Evolutionary conservation across 2,888 invertebrate genomes (phyloP).

Genomic region (Mesopsocus fuscifrons): DNA sequence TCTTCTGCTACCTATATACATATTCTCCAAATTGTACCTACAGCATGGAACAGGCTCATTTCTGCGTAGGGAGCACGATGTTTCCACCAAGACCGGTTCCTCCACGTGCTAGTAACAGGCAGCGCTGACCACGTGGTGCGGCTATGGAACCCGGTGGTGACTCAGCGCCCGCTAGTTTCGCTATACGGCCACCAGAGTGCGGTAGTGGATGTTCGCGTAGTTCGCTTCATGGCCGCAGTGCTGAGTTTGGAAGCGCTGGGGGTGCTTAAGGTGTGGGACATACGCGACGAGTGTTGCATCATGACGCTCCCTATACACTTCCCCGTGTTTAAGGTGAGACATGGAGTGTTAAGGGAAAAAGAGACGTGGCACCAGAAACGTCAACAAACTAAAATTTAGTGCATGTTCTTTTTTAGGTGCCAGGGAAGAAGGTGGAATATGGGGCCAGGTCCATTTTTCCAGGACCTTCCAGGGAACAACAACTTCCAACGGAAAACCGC

Average conservation of each 20-base stretch:
- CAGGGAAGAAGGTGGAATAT: slow-evolving; percentile 32
- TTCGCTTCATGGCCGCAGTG: slow-evolving; percentile 29
- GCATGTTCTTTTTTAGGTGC: slow-evolving; percentile 11
- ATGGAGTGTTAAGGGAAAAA: too few relatives aligned
- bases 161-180: slow-evolving; percentile 23
- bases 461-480: slow-evolving; percentile 24
- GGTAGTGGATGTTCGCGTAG: slow-evolving; percentile 33
- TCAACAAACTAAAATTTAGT: too few relatives aligned
- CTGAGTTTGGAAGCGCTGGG: slow-evolving; percentile 35
- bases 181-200: slow-evolving; percentile 24
- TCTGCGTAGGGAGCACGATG: slow-evolving; percentile 38
- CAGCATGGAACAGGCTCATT: too few relatives aligned
- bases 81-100: slow-evolving; percentile 30
- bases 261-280: slow-evolving; percentile 38
- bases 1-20: too few relatives aligned
- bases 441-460: slow-evolving; percentile 34
- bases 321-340: slow-evolving; percentile 32
- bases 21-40: too few relatives aligned
- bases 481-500: not conserved
- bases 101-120: slow-evolving; percentile 35
- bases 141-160: slow-evolving; percentile 34
- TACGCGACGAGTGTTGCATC: slow-evolving; percentile 34
- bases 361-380: too few relatives aligned
- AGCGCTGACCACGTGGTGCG: slow-evolving; percentile 33
- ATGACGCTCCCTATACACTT: slow-evolving; percentile 35